These are phyloP conservation scores for Diploptera punctata DNA, from an alignment of 2,888 invertebrate species.

Conservation along the genomic window DNA sequence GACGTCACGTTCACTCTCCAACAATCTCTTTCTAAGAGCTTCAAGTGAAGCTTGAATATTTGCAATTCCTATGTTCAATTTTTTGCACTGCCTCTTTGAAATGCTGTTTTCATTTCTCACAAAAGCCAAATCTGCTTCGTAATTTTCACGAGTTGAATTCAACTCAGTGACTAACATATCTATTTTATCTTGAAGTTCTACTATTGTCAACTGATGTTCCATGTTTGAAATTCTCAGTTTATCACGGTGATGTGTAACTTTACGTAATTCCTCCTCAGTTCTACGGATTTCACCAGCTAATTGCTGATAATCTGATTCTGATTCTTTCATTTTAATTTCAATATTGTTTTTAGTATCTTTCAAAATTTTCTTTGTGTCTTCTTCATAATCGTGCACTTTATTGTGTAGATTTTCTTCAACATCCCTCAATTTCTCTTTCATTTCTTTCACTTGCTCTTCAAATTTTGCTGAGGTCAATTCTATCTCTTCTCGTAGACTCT, in stretches of 20 bases:
- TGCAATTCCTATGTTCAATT: constrained; percentile 34
- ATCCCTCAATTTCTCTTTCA: background rate
- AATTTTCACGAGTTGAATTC: background rate
- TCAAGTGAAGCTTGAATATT: constrained; percentile 36
- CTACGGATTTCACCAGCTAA: background rate
- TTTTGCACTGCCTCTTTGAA: constrained; percentile 32
- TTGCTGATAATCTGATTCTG: background rate
- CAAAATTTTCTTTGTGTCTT: background rate
- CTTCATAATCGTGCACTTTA: background rate
- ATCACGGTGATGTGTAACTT: constrained; percentile 17
- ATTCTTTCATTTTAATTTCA: constrained; percentile 1
- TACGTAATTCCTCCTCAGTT: constrained; percentile 12
- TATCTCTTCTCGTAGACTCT: background rate
- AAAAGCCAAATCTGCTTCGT: constrained; percentile 1
- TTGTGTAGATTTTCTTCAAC: background rate
- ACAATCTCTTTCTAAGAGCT: constrained; percentile 34
- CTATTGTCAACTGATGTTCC: constrained; percentile 37
- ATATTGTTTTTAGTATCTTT: background rate
- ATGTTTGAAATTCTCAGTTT: constrained; percentile 36
- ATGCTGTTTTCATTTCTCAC: background rate
- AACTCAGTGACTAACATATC: constrained; percentile 33
- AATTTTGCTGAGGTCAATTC: background rate
- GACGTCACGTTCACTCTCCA: constrained; percentile 37
- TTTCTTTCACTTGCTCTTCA: background rate
- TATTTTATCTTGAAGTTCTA: constrained; percentile 38